Evolutionary conservation across 2,888 invertebrate species (phyloP).

Genomic region (Thysanoteuthis rhombus): DNA sequence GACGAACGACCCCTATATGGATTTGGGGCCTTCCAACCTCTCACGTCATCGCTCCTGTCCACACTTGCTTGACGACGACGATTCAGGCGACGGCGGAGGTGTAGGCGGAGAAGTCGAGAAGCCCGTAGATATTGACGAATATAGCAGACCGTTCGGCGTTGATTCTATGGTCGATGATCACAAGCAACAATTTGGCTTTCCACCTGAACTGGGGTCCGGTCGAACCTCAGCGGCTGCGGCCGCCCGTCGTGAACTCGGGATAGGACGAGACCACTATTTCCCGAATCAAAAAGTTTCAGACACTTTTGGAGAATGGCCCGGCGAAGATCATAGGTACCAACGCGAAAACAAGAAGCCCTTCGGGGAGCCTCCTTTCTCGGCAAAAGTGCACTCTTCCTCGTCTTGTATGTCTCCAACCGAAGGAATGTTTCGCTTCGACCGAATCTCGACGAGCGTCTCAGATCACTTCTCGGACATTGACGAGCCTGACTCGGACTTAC

Average conservation of each 20-base stretch:
- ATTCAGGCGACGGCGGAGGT: background rate
- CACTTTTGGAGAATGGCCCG: conserved; percentile 19
- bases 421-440: conserved; percentile 31
- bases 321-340: background rate
- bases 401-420: conserved; percentile 17
- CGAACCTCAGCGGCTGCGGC: background rate
- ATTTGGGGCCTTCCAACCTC: background rate
- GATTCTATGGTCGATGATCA: background rate
- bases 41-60: conserved; percentile 31
- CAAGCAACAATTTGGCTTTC: background rate
- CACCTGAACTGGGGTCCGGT: background rate
- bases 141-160: background rate
- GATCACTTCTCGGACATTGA: conserved; percentile 32
- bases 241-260: background rate
- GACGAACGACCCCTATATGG: background rate
- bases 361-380: conserved; percentile 23
- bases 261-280: background rate
- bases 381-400: conserved; percentile 14
- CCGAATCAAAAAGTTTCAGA: conserved; percentile 18
- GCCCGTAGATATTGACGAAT: background rate
- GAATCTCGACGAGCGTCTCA: conserved; percentile 25
- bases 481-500: conserved; percentile 22
- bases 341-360: conserved; percentile 1
- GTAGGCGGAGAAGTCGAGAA: background rate
- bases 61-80: conserved; percentile 20